Conservation (phyloP, 1,140 invertebrate species). For the Nixonia krombeini region DNA sequence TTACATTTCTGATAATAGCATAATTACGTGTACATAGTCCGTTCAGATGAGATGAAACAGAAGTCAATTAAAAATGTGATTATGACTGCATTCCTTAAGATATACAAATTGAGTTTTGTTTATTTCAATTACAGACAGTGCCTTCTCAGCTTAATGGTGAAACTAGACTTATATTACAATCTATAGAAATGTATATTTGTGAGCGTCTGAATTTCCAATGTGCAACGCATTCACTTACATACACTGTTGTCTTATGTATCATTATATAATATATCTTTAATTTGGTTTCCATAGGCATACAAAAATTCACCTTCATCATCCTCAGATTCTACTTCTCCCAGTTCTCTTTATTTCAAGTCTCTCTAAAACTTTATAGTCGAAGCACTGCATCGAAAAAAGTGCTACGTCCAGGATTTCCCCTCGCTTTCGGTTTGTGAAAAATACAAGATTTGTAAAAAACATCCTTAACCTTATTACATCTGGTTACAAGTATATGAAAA, state of each 20-base stretch:
- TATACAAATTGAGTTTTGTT: no score
- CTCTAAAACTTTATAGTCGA: not conserved
- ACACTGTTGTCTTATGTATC: constrained; percentile 22
- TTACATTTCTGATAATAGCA: no score
- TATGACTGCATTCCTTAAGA: no score
- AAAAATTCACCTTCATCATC: constrained; percentile 21
- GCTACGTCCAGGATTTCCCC: no score
- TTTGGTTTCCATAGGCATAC: constrained; percentile 36
- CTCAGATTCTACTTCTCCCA: not conserved
- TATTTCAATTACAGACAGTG: no score
- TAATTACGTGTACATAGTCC: no score
- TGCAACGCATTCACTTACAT: constrained; percentile 32
- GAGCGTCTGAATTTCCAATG: constrained; percentile 38
- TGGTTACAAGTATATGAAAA: constrained; percentile 28
- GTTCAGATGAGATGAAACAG: no score
- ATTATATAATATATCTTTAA: constrained; percentile 33
- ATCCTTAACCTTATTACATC: constrained; percentile 42
- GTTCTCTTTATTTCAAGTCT: not conserved
- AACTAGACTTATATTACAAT: constrained; percentile 23
- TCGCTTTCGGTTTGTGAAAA: no score
- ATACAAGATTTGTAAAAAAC: constrained; percentile 57
- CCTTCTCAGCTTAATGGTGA: constrained; percentile 21
- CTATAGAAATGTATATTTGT: constrained; percentile 37
- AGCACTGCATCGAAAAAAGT: constrained; percentile 22
- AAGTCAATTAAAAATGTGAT: no score